Percentiles rank a stretch among this genome's conserved stretches.
phyloP scores from a whole-genome alignment of 2,888 invertebrate genomes.

The Synanthedon andrenaeformis region DNA sequence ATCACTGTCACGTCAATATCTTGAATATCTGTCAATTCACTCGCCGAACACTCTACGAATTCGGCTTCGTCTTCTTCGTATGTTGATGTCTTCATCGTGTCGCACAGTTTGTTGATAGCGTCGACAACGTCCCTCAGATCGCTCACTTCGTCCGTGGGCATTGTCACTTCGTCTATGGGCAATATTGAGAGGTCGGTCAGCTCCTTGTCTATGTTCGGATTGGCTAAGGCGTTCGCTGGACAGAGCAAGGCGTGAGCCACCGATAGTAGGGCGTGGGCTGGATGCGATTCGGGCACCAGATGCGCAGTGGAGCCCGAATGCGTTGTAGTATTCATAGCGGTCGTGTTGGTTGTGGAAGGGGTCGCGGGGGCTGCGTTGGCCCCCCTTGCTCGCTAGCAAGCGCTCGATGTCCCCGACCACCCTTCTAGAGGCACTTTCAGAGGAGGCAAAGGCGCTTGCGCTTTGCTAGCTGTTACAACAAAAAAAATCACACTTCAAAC shows the following conservation, averaged over 20 bases:
- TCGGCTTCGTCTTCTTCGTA: constrained; percentile 23
- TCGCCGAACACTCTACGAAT: background rate
- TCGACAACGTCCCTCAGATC: constrained; percentile 60
- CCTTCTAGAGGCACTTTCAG: constrained; percentile 66
- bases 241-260: constrained; percentile 48
- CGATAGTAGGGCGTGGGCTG: constrained; percentile 42
- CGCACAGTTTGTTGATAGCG: constrained; percentile 61
- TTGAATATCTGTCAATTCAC: background rate
- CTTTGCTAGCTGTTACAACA: constrained; percentile 56
- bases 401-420: constrained; percentile 68
- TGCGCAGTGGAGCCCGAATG: constrained; percentile 19
- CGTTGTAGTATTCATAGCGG: background rate
- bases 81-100: constrained; percentile 55
- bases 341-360: constrained; percentile 2
- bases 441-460: constrained; percentile 74
- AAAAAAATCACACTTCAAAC: constrained; percentile 1
- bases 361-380: constrained; percentile 20
- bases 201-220: constrained; percentile 4
- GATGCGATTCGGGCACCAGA: constrained; percentile 35
- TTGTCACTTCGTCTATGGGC: constrained; percentile 34
- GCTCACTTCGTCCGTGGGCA: constrained; percentile 47
- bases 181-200: constrained; percentile 14
- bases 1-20: constrained; percentile 2
- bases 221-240: constrained; percentile 36
- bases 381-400: constrained; percentile 65